These are phyloP conservation scores for Zaprionus ornatus DNA, from an alignment of 1,140 invertebrate genomes.

Conservation along the genomic window DNA sequence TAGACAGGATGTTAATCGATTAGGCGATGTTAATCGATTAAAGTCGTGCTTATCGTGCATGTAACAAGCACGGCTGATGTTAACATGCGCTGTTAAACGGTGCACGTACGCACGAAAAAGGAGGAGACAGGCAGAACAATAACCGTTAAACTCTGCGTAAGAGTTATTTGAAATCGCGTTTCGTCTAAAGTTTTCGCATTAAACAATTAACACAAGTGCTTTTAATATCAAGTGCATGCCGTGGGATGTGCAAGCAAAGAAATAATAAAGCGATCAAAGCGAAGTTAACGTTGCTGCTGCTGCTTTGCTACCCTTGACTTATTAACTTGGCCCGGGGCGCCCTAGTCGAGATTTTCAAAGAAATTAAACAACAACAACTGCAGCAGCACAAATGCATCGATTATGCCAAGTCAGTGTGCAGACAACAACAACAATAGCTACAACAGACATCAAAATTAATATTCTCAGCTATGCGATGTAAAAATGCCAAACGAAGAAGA, in stretches of 20 bases:
- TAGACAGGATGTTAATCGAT: background rate
- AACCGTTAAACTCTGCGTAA: background rate
- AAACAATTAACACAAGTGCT: conserved; percentile 20
- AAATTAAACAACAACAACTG: conserved; percentile 44
- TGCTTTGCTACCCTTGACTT: conserved; percentile 58
- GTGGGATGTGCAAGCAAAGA: conserved; percentile 1
- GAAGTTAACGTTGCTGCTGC: conserved; percentile 17
- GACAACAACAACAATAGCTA: conserved; percentile 3
- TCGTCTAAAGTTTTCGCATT: background rate
- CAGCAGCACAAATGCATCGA: conserved; percentile 61
- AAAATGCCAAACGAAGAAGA: conserved; percentile 53
- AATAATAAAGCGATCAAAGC: conserved; percentile 42
- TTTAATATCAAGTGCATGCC: conserved; percentile 18
- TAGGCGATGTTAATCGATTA: background rate
- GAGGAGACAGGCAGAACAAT: background rate
- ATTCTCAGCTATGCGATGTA: conserved; percentile 67
- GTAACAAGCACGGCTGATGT: background rate
- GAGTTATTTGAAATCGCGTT: conserved; percentile 3
- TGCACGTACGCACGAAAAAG: background rate
- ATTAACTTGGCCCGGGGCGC: conserved; percentile 59
- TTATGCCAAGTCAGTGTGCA: conserved; percentile 64
- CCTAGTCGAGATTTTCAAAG: conserved; percentile 54
- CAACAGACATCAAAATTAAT: conserved; percentile 71
- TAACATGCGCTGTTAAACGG: background rate
- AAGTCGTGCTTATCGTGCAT: background rate